Conservation (phyloP, 30 jellyfish, hydroid and myxozoan genomes). For the Turritopsis dohrnii region DNA sequence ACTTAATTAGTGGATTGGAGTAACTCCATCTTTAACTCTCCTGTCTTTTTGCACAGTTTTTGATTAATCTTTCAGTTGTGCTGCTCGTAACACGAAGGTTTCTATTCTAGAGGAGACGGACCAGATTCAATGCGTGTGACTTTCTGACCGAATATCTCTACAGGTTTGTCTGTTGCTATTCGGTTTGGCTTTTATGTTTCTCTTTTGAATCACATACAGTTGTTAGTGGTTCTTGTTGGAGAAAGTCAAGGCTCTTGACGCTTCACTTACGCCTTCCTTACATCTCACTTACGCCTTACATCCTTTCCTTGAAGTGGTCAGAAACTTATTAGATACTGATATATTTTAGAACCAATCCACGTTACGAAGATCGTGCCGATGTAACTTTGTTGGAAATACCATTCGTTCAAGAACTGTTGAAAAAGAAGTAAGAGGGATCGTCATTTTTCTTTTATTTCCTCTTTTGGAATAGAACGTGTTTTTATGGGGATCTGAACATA, state of each 20-base stretch:
- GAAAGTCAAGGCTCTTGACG: background rate
- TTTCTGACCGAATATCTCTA: slow-evolving; percentile 79
- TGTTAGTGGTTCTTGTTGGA: background rate
- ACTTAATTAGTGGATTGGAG: too few relatives aligned
- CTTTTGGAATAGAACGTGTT: too few relatives aligned
- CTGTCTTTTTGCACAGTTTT: too few relatives aligned
- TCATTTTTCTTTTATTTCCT: background rate
- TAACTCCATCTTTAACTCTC: too few relatives aligned
- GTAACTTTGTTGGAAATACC: slow-evolving; percentile 76
- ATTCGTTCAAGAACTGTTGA: slow-evolving; percentile 66
- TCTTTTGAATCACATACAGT: too few relatives aligned
- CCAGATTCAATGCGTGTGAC: slow-evolving; percentile 93
- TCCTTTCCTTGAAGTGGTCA: background rate
- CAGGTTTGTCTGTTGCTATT: slow-evolving; percentile 40
- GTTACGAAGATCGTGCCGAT: slow-evolving; percentile 37
- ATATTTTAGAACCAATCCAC: slow-evolving; percentile 60
- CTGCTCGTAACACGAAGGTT: background rate
- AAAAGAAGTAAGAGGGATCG: slow-evolving; percentile 37
- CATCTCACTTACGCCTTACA: background rate
- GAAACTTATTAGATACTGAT: too few relatives aligned
- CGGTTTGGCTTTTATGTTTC: background rate
- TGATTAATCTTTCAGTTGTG: background rate
- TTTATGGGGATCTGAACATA: too few relatives aligned
- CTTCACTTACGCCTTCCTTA: background rate
- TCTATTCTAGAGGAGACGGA: slow-evolving; percentile 69